Evolutionary conservation across 2,113 vertebrate genomes (phyloP), one percentile per base, ranked within the genome.

Genomic region (Perca fluviatilis): DNA sequence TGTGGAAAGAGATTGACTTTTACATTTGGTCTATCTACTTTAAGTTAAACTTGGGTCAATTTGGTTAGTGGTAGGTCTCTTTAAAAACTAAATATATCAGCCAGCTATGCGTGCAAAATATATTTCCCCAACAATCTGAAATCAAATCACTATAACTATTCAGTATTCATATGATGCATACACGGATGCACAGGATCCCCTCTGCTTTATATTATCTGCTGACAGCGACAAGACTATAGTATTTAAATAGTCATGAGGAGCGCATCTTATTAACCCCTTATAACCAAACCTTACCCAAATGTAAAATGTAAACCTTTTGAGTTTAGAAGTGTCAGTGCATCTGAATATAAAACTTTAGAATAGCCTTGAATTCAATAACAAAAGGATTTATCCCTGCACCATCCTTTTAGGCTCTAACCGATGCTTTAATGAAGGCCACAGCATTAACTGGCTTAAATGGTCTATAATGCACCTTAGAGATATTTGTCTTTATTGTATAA

Each of bases 401-500:
- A 49, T 30, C 10, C 3, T 27, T 46, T 27, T 47, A 30, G 5
- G 58, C 57, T 74, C 62, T 30, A 46, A 54, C 70, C 63, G 4
- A 46, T n/a, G 18, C 8, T 57, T 33, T 3, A 40, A 50, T 27
- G 14, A 56, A 74, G 12, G 40, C 60, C 49, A 40, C 47, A 54
- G 33, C 67, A 46, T 62, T 25, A 27, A 27, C 2, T 58, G 30
- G 21, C 30, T 79, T 46, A 63, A 72, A 84, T 4, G 21, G 12
- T 69, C 18, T 30, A 0, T 1, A 30, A 16, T 62, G 51, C 0
- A 0, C 60, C 47, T 66, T 49, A 33, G 21, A 50, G 4, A 10
- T 3, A 50, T 63, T 68, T 53, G 27, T 80, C 51, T 83, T 56
- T 54, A 62, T 84, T 68, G 4, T 1, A 62, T 61, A 18, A 67